Conservation (phyloP, 2,797 vertebrate genomes). For the Percopsis omiscomaycus region DNA sequence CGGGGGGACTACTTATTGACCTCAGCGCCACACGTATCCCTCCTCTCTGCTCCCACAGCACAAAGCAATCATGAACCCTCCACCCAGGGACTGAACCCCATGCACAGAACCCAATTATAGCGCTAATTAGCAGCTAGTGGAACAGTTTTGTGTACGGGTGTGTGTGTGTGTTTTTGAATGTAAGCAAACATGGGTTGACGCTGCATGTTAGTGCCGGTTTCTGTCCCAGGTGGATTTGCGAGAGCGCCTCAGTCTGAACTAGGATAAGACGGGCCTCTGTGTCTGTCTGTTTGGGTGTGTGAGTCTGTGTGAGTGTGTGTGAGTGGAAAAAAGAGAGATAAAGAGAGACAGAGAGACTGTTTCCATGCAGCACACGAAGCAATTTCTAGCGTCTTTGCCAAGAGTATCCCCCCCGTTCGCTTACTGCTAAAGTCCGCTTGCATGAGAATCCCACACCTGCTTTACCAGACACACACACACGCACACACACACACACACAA, state of each 20-base stretch:
- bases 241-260: too few species aligned
- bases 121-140: conserved; percentile 8
- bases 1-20: conserved; percentile 3
- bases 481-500: not conserved
- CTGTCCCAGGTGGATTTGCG: too few species aligned
- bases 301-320: conserved; percentile 16
- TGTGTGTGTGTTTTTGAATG: conserved; percentile 2
- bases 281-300: not conserved
- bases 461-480: not conserved
- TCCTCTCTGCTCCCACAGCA: conserved; percentile 1
- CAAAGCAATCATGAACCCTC: not conserved
- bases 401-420: conserved; percentile 17
- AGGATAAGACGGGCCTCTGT: too few species aligned
- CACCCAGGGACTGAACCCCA: not conserved
- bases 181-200: not conserved
- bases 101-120: not conserved
- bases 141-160: not conserved
- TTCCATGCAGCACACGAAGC: conserved; percentile 27
- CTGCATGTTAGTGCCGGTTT: not conserved
- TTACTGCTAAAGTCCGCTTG: conserved; percentile 9
- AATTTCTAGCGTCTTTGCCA: conserved; percentile 33
- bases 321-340: conserved; percentile 7
- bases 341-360: conserved; percentile 10
- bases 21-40: conserved; percentile 3
- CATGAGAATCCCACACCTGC: not conserved